A percentile compares a stretch with the other conserved stretches of the same genome.
These are phyloP conservation scores for Acromyrmex echinatior DNA, from an alignment of 1,140 invertebrate genomes.

Conservation along the genomic window DNA sequence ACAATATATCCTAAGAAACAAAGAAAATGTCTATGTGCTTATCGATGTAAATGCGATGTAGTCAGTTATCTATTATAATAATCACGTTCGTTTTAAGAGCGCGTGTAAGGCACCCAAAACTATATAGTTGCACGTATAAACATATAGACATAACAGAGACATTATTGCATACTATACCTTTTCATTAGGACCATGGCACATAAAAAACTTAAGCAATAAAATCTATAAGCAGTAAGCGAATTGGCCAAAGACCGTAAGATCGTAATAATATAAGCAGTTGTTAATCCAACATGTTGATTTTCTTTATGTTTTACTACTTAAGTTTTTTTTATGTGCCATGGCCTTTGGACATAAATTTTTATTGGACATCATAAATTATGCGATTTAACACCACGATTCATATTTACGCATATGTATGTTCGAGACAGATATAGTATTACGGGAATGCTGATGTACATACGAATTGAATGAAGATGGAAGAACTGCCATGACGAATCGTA, in stretches of 20 bases:
- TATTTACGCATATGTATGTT: neutral
- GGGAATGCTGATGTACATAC: neutral
- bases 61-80: constrained; percentile 21
- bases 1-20: constrained; percentile 23
- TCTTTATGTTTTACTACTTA: too few species aligned
- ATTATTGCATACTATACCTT: neutral
- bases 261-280: too few species aligned
- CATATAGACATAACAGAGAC: neutral
- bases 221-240: too few species aligned
- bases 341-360: neutral
- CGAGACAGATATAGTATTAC: neutral
- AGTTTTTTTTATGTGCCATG: too few species aligned
- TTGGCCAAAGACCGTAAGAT: too few species aligned
- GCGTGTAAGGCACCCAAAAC: constrained; percentile 8
- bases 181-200: neutral
- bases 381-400: neutral
- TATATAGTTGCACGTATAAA: neutral
- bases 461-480: constrained; percentile 17
- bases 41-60: constrained; percentile 46
- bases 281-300: too few species aligned
- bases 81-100: constrained; percentile 12
- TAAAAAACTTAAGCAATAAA: too few species aligned
- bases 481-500: constrained; percentile 48
- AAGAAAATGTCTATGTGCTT: constrained; percentile 43
- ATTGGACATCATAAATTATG: too few species aligned